phyloP scores from a whole-genome alignment of 2,797 vertebrate species.

The Halcyon leucocephala region DNA sequence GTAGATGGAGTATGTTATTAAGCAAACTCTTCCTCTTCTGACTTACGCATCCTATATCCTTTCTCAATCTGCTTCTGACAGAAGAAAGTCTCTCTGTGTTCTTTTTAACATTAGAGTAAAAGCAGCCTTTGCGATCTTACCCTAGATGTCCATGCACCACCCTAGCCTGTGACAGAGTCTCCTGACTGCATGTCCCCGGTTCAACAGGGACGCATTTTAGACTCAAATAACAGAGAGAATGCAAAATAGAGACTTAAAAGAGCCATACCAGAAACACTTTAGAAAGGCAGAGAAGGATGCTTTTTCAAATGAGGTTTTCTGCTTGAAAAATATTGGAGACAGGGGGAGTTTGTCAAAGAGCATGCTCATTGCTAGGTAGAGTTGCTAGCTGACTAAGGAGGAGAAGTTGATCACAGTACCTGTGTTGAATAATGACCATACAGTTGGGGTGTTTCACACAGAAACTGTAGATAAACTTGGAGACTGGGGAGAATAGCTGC shows the following conservation, averaged over 20 bases:
- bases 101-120: neutral
- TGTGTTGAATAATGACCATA: rapidly evolving
- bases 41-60: neutral
- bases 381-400: neutral
- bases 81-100: neutral
- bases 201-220: neutral
- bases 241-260: neutral
- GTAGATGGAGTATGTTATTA: neutral
- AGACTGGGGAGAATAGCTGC: neutral
- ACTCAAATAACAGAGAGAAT: neutral
- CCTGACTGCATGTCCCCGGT: neutral
- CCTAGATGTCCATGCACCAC: neutral
- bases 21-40: neutral
- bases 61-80: neutral
- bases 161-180: neutral
- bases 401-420: neutral
- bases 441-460: neutral
- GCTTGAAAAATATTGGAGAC: neutral
- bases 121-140: neutral
- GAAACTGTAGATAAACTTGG: neutral
- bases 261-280: neutral
- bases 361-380: neutral
- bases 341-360: neutral
- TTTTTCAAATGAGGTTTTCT: neutral
- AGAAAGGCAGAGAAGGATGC: neutral